Base-by-base conservation (phyloP, 1,140 invertebrate species). In the Sinonovacula constricta region DNA sequence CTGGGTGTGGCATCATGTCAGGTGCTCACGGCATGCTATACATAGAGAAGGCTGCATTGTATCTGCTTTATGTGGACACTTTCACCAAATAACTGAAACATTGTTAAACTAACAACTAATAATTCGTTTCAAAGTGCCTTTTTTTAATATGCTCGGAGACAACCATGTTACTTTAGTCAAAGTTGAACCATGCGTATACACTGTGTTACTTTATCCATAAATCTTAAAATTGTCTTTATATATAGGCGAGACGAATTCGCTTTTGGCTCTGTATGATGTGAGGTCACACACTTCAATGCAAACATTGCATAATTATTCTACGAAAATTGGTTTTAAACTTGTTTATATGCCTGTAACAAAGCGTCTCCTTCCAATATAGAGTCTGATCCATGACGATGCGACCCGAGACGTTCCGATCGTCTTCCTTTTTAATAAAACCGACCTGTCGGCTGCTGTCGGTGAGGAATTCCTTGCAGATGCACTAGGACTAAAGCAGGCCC, bases 341-440 rank as follows among this genome's bases (percentile, higher is more conserved):
- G 1, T 60, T 60, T 28, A n/a, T n/a, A n/a, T 53, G 26, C 51
- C n/a, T 53, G 7, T 2, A 53, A 53, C 51, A 53, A 34, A 63
- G 7, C 51, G 39, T 60, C 22, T 18, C 15, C 33, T 39, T 60
- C 31, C n/a, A 28, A 59, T 63, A 28, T 65, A 84, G 83, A 81
- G 83, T n/a, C 53, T 81, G 18, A 30, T 84, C 2, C 54, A 59
- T 12, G 74, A 79, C 30, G 80, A 81, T 3, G 49, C 67, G 0
- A 57, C 77, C 14, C 24, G 68, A 7, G 65, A 78, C 3, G 49
- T 79, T 22, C 83, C 83, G 7, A 63, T 84, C n/a, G 63, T 69
- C 22, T 59, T 84, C 26, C 57, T 84, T 10, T 79, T 79, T 4
- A 84, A 84, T 39, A 84, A 84, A 51, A 82, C 66, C 10, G 83